These are phyloP conservation scores for Chloroclysta siterata DNA, from an alignment of 2,888 invertebrate genomes.

Conservation along the genomic window DNA sequence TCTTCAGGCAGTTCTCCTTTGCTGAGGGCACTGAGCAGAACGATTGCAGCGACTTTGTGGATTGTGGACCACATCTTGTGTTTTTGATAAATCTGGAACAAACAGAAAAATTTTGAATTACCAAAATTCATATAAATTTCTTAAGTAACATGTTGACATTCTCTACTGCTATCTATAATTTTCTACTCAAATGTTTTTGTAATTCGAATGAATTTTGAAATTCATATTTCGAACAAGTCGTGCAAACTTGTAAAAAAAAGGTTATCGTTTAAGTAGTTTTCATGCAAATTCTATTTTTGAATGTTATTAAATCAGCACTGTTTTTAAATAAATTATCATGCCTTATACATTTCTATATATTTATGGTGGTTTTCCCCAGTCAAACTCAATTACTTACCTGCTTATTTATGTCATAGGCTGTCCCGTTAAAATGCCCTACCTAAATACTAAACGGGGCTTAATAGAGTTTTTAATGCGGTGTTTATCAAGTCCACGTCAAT, in stretches of 20 bases:
- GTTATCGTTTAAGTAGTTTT: background rate
- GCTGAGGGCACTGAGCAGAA: constrained; percentile 67
- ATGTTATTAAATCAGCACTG: too few relatives aligned
- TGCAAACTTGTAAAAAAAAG: background rate
- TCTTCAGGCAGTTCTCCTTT: constrained; percentile 77
- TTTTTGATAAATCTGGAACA: constrained; percentile 29
- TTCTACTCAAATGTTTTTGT: too few relatives aligned
- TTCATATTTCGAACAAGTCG: background rate
- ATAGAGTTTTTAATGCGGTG: constrained; percentile 34
- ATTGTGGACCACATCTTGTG: constrained; percentile 58
- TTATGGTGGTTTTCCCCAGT: too few relatives aligned
- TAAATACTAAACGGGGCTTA: constrained; percentile 36
- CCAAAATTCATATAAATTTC: too few relatives aligned
- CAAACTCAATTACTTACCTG: too few relatives aligned
- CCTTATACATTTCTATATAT: too few relatives aligned
- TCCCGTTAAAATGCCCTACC: background rate
- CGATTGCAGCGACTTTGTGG: constrained; percentile 64
- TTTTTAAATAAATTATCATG: too few relatives aligned
- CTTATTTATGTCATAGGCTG: too few relatives aligned
- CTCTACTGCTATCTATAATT: too few relatives aligned
- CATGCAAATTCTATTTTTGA: too few relatives aligned
- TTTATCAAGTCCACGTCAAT: constrained; percentile 54
- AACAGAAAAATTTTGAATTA: constrained; percentile 8
- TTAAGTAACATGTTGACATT: too few relatives aligned
- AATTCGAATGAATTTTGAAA: background rate